Evolutionary conservation across 2,797 vertebrate genomes (phyloP).

Genomic region (Sebastes trivittatus): DNA sequence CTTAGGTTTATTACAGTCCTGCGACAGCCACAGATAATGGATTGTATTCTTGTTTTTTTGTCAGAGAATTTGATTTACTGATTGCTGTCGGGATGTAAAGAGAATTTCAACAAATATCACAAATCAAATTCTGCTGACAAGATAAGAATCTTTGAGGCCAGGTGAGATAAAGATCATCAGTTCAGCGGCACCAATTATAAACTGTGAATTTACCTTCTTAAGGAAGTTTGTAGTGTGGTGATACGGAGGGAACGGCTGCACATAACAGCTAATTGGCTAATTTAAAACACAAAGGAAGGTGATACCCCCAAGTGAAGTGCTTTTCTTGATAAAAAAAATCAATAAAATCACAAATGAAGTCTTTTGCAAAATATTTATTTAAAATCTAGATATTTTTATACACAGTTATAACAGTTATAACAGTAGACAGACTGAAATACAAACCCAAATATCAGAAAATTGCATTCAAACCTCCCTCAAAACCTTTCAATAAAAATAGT

Average conservation of each 20-base stretch:
- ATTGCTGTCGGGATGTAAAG: too few relatives aligned
- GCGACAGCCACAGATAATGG: too few relatives aligned
- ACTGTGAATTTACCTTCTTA: too few relatives aligned
- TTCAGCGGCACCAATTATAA: neutral
- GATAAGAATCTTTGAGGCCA: neutral
- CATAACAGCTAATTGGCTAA: neutral
- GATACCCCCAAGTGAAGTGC: neutral
- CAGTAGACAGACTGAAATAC: neutral
- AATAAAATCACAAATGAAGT: neutral
- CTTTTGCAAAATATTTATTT: constrained; percentile 35
- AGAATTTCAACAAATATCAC: too few relatives aligned
- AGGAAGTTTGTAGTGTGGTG: neutral
- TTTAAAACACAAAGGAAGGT: neutral
- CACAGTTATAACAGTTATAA: neutral
- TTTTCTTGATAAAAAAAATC: neutral
- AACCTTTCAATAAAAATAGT: neutral
- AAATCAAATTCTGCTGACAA: neutral
- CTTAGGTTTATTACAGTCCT: too few relatives aligned
- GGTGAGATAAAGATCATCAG: neutral
- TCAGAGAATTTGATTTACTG: too few relatives aligned
- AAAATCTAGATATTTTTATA: neutral
- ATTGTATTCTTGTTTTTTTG: too few relatives aligned
- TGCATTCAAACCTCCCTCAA: neutral
- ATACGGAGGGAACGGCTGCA: neutral
- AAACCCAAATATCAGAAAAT: neutral